Percentiles rank a stretch among this genome's conserved stretches.
Evolutionary conservation across 2,797 vertebrate genomes (phyloP).

Genomic region (Protosalanx chinensis): DNA sequence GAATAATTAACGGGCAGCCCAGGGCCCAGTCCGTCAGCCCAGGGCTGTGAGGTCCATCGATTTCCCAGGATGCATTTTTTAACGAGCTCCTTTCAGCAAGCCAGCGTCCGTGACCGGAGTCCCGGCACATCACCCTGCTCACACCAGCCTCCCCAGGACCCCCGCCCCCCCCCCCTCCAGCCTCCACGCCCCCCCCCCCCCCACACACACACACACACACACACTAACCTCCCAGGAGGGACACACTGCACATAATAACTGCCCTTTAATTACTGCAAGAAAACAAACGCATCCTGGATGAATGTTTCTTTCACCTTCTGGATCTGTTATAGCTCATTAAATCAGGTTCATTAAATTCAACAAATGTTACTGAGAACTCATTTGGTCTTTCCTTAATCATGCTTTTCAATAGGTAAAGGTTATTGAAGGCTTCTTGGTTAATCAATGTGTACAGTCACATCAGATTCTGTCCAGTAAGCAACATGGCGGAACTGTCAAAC

Average conservation of each 20-base stretch:
- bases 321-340: too few relatives aligned
- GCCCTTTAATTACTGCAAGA: constrained; percentile 25
- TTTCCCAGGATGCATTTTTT: constrained; percentile 76
- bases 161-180: too few relatives aligned
- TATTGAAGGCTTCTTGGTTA: too few relatives aligned
- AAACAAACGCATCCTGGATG: constrained; percentile 1
- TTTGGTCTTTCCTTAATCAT: too few relatives aligned
- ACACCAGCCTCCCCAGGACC: too few relatives aligned
- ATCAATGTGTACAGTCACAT: too few relatives aligned
- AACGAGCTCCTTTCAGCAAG: constrained; percentile 76
- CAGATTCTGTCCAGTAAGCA: too few relatives aligned
- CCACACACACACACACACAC: constrained; percentile 5
- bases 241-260: constrained; percentile 31
- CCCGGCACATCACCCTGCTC: constrained; percentile 13
- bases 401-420: too few relatives aligned
- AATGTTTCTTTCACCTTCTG: neutral
- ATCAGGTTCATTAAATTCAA: too few relatives aligned
- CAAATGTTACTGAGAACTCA: too few relatives aligned
- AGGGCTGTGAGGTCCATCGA: constrained; percentile 71
- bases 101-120: constrained; percentile 66
- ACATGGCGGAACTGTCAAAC: too few relatives aligned
- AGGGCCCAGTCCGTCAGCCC: constrained; percentile 73
- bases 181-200: too few relatives aligned
- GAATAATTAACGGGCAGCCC: constrained; percentile 78
- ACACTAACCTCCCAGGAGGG: constrained; percentile 52